Conservation (phyloP, 2,113 vertebrate species). For the Callipepla squamata region DNA sequence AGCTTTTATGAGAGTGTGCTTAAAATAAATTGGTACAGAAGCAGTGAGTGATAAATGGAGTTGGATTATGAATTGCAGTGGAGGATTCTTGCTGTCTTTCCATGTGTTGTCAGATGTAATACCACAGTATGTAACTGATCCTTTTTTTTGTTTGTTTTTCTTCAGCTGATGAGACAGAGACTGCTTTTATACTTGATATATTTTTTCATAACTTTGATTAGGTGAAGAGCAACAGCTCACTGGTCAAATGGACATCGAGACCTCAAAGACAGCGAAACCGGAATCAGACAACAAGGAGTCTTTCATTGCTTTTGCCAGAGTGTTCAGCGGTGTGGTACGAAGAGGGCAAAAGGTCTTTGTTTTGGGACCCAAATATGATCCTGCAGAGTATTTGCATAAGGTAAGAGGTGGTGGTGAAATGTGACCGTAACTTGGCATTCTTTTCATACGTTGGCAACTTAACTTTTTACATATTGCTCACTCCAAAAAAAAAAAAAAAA, state of each 20-base stretch:
- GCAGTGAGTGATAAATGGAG: neutral
- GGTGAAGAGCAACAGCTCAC: conserved; percentile 60
- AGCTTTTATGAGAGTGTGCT: neutral
- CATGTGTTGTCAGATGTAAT: fast-evolving
- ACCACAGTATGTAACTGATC: neutral
- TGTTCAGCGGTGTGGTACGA: conserved; percentile 88
- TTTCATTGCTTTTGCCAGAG: conserved; percentile 93
- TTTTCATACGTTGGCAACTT: neutral
- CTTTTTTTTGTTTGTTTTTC: neutral
- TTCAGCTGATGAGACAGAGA: neutral
- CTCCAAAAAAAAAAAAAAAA: neutral
- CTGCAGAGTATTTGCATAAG: conserved; percentile 80
- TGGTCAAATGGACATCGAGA: conserved; percentile 53
- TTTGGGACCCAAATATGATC: conserved; percentile 95
- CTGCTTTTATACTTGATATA: neutral
- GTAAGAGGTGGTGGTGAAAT: conserved; percentile 66
- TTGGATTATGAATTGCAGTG: neutral
- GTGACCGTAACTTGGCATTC: neutral
- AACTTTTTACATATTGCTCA: fast-evolving
- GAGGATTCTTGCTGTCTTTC: neutral
- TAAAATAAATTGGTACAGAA: neutral
- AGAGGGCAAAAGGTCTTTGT: conserved; percentile 90
- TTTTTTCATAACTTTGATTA: conserved; percentile 50
- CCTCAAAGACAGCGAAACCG: conserved; percentile 50
- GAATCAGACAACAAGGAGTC: conserved; percentile 78